These are phyloP conservation scores for Casuarius casuarius DNA, from an alignment of 2,113 vertebrate genomes.

Conservation along the genomic window DNA sequence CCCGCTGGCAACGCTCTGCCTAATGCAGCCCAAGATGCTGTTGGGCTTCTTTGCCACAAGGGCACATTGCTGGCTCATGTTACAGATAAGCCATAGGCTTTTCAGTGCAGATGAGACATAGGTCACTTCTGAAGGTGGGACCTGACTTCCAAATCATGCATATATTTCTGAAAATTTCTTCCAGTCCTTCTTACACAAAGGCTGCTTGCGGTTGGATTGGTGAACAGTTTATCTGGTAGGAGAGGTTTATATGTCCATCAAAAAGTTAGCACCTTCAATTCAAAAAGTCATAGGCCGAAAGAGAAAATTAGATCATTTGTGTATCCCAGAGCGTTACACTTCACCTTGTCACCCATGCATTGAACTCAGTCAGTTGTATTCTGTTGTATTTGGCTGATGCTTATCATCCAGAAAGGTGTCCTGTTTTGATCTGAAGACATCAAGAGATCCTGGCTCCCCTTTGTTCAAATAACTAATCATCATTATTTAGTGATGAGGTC, in stretches of 20 bases:
- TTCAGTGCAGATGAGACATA: not conserved
- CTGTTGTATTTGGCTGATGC: not conserved
- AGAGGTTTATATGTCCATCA: not conserved
- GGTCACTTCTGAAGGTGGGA: not conserved
- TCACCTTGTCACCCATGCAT: not conserved
- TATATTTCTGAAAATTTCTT: not conserved
- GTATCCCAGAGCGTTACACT: fast-evolving
- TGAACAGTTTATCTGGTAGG: not conserved
- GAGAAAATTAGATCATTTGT: not conserved
- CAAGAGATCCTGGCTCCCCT: not conserved
- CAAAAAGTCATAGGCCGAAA: not conserved
- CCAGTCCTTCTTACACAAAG: not conserved
- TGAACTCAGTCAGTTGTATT: not conserved
- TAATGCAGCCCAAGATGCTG: not conserved
- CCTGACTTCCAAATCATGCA: not conserved
- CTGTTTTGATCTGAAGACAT: not conserved
- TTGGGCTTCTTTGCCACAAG: not conserved
- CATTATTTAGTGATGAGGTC: not conserved
- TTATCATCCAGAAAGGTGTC: not conserved
- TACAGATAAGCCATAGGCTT: not conserved
- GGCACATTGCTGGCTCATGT: not conserved
- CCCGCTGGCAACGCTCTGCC: not conserved
- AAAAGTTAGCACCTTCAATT: not conserved
- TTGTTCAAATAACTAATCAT: not conserved
- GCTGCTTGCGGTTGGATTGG: not conserved